Evolutionary conservation across 2,113 vertebrate species (phyloP), one percentile per base, ranked within the genome.

Genomic region (Peromyscus leucopus): DNA sequence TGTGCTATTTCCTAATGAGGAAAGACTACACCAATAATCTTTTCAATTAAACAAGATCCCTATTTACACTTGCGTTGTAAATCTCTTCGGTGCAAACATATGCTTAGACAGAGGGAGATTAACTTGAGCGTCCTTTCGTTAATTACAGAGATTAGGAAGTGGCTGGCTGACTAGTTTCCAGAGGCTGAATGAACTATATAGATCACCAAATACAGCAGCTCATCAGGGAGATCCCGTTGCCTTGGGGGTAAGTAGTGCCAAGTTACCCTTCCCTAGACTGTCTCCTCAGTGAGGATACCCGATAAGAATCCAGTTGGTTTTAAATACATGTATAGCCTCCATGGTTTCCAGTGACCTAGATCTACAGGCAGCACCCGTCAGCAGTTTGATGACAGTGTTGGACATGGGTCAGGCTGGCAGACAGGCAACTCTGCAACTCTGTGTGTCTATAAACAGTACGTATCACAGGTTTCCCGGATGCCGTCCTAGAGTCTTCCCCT

Each of bases 71-170:
- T 42, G n/a, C 79, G 71, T 94, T 94, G 82, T 86, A 72, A 96
- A 13, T 90, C 90, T 90, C 59, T 84, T 90, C 51, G 76, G 1
- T 80, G 69, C 91, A 91, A 83, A 96, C 39, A 93, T 80, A 42
- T 24, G 76, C 90, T 76, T 63, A 94, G 95, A 90, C 6, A 94
- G 96, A 94, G 51, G 78, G 97, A 91, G 98, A 98, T 98, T 98
- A 98, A 84, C 80, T 92, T 93, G 89, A 97, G 67, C 90, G 26
- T 94, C 96, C 97, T 97, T 97, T 91, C 90, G 92, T 88, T 98
- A 97, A 98, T 98, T 93, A 96, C 96, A 98, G 93, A 95, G 96
- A 94, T 97, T 92, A 94, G 22, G 87, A 88, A 96, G 97, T 90
- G 96, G 95, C 97, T 97, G 95, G 95, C 89, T 97, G 96, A 97